These are phyloP conservation scores for Phasianus colchicus DNA, from an alignment of 2,113 vertebrate genomes.

Conservation along the genomic window DNA sequence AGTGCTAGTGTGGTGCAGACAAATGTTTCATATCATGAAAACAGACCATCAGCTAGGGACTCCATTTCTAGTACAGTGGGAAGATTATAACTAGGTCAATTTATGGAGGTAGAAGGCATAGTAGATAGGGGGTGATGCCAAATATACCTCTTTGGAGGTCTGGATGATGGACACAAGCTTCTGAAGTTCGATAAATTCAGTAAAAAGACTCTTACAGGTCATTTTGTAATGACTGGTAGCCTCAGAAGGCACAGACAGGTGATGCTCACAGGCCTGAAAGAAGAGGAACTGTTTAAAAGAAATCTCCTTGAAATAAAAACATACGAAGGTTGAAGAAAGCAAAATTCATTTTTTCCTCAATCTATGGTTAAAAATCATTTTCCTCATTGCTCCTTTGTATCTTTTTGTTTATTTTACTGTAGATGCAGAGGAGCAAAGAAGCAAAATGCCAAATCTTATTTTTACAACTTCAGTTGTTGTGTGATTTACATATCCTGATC, in stretches of 20 bases:
- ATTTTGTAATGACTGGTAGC: slow-evolving; percentile 70
- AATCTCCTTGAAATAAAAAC: background rate
- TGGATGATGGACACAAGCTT: slow-evolving; percentile 68
- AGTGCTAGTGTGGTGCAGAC: background rate
- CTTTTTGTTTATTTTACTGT: background rate
- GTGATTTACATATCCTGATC: background rate
- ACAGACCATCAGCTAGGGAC: background rate
- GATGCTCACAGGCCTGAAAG: slow-evolving; percentile 75
- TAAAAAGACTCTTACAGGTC: slow-evolving; percentile 69
- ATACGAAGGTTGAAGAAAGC: background rate
- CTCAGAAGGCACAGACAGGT: slow-evolving; percentile 62
- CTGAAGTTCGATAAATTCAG: slow-evolving; percentile 73
- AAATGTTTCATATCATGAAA: background rate
- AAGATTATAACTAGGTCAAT: background rate
- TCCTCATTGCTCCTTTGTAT: background rate
- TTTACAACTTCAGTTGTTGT: background rate
- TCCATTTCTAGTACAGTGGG: background rate
- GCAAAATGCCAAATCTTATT: background rate
- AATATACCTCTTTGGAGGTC: slow-evolving; percentile 66
- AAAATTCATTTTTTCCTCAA: background rate
- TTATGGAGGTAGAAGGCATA: background rate
- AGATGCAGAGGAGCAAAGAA: background rate
- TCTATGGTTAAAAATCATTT: background rate
- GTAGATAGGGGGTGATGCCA: background rate
- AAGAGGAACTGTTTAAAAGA: background rate